Evolutionary conservation across 2,888 invertebrate species (phyloP).

Genomic region (Melikaiella ostensackeni): DNA sequence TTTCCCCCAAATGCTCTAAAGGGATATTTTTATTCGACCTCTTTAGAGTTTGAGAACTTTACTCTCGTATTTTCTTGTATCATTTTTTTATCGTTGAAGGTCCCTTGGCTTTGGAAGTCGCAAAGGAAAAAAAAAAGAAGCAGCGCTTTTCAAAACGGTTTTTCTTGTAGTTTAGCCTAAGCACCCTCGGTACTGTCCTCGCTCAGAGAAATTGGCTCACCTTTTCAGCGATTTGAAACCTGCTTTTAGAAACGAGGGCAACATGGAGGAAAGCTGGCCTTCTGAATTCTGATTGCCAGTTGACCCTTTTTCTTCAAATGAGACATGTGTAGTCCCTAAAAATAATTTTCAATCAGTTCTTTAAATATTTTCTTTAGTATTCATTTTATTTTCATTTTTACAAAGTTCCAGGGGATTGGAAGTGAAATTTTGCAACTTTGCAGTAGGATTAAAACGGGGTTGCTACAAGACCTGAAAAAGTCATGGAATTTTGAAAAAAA

Average conservation of each 20-base stretch:
- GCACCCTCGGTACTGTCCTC: no score
- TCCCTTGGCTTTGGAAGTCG: background rate
- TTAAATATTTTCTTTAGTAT: no score
- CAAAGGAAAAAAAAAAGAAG: conserved; percentile 12
- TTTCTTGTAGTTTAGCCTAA: background rate
- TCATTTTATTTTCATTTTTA: no score
- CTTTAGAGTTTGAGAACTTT: background rate
- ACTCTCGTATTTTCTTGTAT: background rate
- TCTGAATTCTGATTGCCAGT: conserved; percentile 17
- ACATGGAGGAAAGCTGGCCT: background rate
- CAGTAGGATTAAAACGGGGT: no score
- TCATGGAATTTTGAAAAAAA: no score
- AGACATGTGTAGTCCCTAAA: background rate
- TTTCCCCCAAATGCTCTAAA: background rate
- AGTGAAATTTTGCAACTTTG: no score
- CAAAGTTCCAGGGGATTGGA: no score
- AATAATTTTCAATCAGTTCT: background rate
- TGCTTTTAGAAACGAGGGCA: conserved; percentile 13
- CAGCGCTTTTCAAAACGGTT: conserved; percentile 23
- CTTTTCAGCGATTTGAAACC: conserved; percentile 32
- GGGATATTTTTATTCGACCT: conserved; percentile 18
- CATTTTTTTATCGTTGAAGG: background rate
- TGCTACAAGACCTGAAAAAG: no score
- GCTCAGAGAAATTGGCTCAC: conserved; percentile 20
- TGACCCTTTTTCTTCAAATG: conserved; percentile 7